These are phyloP conservation scores for Heterodera schachtii DNA, from an alignment of 1,140 invertebrate genomes.

Conservation along the genomic window DNA sequence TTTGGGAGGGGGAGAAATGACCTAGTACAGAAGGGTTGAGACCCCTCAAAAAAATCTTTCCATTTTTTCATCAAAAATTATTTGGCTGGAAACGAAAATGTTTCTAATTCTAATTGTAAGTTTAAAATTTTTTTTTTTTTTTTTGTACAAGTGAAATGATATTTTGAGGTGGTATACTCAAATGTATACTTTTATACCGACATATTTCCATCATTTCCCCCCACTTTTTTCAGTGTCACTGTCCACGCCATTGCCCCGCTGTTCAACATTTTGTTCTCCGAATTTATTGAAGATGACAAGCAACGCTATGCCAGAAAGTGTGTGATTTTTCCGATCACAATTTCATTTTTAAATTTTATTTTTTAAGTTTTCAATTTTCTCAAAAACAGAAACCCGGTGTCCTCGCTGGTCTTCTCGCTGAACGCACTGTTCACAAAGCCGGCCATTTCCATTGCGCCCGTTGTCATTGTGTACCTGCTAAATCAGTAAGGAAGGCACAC, in stretches of 20 bases:
- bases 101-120: no score
- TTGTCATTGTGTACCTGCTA: constrained; percentile 53
- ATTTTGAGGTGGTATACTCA: no score
- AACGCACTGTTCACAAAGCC: constrained; percentile 55
- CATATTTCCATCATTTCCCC: no score
- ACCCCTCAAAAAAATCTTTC: no score
- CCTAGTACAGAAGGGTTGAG: no score
- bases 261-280: constrained; percentile 63
- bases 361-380: no score
- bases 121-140: no score
- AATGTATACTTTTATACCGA: no score
- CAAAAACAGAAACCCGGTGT: constrained; percentile 32
- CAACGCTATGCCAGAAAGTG: constrained; percentile 46
- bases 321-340: not conserved
- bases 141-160: no score
- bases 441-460: constrained; percentile 52
- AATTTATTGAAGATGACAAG: constrained; percentile 63
- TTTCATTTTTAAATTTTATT: not conserved
- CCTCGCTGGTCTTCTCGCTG: constrained; percentile 51
- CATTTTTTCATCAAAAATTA: no score
- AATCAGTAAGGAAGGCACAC: constrained; percentile 50
- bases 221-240: constrained; percentile 42
- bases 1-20: no score
- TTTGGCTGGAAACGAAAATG: no score
- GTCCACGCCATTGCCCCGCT: constrained; percentile 60